phyloP scores from a whole-genome alignment of 2,888 invertebrate species.

The Dimorphilus gyrociliatus region DNA sequence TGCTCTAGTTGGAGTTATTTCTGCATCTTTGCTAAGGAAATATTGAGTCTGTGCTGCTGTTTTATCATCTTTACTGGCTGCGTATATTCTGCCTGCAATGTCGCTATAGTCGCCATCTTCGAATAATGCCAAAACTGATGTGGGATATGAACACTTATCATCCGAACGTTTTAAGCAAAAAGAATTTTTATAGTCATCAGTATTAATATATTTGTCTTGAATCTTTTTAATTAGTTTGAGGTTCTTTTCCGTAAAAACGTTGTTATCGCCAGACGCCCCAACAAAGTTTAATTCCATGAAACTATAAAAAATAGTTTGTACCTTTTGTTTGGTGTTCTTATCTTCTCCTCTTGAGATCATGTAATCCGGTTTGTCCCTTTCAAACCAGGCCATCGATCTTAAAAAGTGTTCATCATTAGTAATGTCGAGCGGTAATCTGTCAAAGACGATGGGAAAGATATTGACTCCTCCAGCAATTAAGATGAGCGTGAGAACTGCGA shows the following conservation, averaged over 20 bases:
- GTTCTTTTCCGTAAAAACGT: conserved; percentile 16
- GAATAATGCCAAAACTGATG: conserved; percentile 4
- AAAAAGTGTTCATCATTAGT: conserved; percentile 14
- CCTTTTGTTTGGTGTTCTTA: too few species aligned
- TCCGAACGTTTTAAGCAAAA: too few species aligned
- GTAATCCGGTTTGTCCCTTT: conserved; percentile 4
- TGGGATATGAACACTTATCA: too few species aligned
- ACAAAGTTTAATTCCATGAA: too few species aligned
- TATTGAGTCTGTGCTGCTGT: conserved; percentile 5
- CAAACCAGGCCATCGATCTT: conserved; percentile 14
- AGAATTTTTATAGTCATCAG: too few species aligned
- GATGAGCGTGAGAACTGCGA: conserved; percentile 7
- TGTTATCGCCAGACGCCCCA: conserved; percentile 10
- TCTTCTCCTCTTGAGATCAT: background rate
- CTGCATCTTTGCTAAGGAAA: conserved; percentile 6
- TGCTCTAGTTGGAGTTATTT: conserved; percentile 3
- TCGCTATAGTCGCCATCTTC: conserved; percentile 6
- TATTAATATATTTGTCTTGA: too few species aligned
- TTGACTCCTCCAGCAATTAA: conserved; percentile 7
- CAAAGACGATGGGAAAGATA: conserved; percentile 9
- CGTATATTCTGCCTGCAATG: conserved; percentile 4
- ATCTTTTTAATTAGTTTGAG: conserved; percentile 14
- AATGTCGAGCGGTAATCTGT: conserved; percentile 15
- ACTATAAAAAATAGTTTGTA: too few species aligned
- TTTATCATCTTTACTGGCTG: conserved; percentile 3